phyloP scores from a whole-genome alignment of 2,888 invertebrate species.

The Cheiracanthium punctorium region DNA sequence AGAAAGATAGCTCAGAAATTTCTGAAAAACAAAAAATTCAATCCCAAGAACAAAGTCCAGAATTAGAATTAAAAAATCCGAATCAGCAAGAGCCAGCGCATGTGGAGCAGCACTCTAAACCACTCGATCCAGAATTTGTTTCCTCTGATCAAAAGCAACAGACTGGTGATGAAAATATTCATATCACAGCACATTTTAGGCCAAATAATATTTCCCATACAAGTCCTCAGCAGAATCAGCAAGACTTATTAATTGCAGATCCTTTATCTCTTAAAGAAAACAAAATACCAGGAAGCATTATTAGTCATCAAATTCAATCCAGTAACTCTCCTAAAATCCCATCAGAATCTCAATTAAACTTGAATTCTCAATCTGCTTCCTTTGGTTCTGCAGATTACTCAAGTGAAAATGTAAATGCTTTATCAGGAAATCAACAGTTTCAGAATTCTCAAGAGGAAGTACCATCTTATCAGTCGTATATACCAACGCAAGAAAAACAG shows the following conservation, averaged over 20 bases:
- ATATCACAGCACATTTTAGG: slow-evolving; percentile 13
- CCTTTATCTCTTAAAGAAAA: background rate
- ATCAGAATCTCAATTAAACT: background rate
- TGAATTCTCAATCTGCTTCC: background rate
- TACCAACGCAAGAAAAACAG: background rate
- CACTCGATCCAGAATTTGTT: too few species aligned
- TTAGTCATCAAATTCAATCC: background rate
- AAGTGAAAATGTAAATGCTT: background rate
- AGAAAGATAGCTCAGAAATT: too few species aligned
- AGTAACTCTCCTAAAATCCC: background rate
- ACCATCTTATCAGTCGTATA: background rate
- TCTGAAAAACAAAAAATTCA: too few species aligned
- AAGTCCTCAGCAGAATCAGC: background rate
- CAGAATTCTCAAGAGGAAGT: background rate
- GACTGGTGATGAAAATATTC: background rate
- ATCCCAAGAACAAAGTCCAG: too few species aligned
- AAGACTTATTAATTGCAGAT: background rate
- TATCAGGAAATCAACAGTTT: background rate
- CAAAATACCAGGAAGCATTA: too few species aligned
- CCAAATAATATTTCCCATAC: background rate
- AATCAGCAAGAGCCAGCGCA: too few species aligned
- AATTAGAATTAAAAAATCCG: too few species aligned
- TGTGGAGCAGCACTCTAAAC: too few species aligned
- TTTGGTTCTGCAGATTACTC: background rate
- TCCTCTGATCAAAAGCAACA: slow-evolving; percentile 6